A percentile compares a stretch with the other conserved stretches of the same genome.
phyloP scores from a whole-genome alignment of 1,140 invertebrate species.

The Lerema accius region DNA sequence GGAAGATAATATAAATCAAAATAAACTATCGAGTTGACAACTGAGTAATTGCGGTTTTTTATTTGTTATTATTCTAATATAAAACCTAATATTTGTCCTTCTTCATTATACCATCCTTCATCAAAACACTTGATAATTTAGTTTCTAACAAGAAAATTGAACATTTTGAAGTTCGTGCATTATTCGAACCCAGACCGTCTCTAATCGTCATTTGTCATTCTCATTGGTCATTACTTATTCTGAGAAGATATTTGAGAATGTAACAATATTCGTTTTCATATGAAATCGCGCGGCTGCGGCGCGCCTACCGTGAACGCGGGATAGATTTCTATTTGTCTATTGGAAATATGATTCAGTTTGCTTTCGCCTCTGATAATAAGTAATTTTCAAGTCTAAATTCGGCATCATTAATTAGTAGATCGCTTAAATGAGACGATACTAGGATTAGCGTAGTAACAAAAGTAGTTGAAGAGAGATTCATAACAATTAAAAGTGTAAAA shows the following conservation, averaged over 20 bases:
- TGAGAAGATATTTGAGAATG: slow-evolving; percentile 51
- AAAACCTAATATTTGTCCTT: no score
- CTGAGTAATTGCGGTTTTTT: no score
- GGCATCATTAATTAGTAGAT: slow-evolving; percentile 9
- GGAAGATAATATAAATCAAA: no score
- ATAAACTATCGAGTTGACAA: no score
- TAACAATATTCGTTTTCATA: slow-evolving; percentile 46
- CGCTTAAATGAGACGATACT: no score
- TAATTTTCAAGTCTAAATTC: slow-evolving; percentile 27
- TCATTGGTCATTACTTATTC: slow-evolving; percentile 25
- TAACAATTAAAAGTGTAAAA: background rate
- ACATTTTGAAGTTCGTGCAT: no score
- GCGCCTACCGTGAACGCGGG: slow-evolving; percentile 57
- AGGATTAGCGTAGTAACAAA: no score
- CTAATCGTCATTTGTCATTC: background rate
- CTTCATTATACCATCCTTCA: no score
- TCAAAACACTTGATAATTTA: no score
- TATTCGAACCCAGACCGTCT: background rate
- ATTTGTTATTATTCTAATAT: no score
- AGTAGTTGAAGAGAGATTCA: no score
- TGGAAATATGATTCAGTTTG: slow-evolving; percentile 62
- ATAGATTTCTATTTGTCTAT: slow-evolving; percentile 73
- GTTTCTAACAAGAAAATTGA: no score
- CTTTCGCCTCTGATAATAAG: slow-evolving; percentile 56
- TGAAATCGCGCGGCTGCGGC: slow-evolving; percentile 50